A percentile compares a stretch with the other conserved stretches of the same genome.
phyloP scores from a whole-genome alignment of 1,140 invertebrate genomes.

The Procambarus virginalis region DNA sequence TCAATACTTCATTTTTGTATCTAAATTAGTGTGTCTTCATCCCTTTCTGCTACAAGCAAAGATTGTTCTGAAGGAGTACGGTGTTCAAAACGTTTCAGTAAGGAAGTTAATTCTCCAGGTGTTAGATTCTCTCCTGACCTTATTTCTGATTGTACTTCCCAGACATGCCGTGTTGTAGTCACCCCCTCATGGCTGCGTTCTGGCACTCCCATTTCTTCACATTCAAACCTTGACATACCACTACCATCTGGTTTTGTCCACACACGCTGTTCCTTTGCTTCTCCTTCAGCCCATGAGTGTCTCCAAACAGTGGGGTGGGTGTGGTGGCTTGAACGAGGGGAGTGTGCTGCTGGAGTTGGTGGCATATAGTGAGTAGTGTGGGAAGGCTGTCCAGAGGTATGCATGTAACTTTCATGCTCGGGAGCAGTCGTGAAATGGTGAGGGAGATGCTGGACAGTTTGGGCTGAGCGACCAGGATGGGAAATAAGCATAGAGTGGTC shows the following conservation, averaged over 20 bases:
- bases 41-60: slow-evolving; percentile 80
- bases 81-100: slow-evolving; percentile 76
- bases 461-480: slow-evolving; percentile 2
- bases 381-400: not conserved
- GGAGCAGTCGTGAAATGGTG: not conserved
- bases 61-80: slow-evolving; percentile 80
- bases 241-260: slow-evolving; percentile 14
- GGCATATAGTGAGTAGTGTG: not conserved
- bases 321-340: not conserved
- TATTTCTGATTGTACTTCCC: slow-evolving; percentile 74
- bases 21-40: slow-evolving; percentile 77
- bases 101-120: slow-evolving; percentile 79
- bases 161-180: not conserved
- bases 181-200: not conserved
- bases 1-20: not conserved
- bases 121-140: slow-evolving; percentile 80
- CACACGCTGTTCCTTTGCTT: slow-evolving; percentile 42
- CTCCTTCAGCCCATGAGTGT: slow-evolving; percentile 59
- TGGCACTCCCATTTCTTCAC: not conserved
- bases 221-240: not conserved
- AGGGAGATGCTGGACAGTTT: not conserved
- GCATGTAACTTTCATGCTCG: not conserved
- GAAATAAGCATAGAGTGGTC: not conserved
- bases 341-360: slow-evolving; percentile 15
- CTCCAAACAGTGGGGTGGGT: slow-evolving; percentile 56